Conservation (phyloP, 92 coral and sea anemone species). For the Anthopleura xanthogrammica region DNA sequence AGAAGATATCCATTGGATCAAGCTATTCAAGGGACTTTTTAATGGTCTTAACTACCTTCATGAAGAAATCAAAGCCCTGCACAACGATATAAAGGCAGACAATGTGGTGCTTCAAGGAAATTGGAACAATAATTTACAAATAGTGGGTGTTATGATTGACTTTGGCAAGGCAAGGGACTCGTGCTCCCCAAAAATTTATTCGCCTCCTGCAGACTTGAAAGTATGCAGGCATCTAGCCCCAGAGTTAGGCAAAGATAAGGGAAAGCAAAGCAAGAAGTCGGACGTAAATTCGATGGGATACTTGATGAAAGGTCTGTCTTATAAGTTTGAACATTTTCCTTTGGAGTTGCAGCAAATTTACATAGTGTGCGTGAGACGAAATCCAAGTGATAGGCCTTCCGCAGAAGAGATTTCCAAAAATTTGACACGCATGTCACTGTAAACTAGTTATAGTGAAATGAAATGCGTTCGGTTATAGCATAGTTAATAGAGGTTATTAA, state of each 20-base stretch:
- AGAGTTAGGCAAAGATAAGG: conserved; percentile 18
- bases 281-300: conserved; percentile 33
- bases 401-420: neutral
- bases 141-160: conserved; percentile 23
- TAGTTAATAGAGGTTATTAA: too few relatives aligned
- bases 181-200: conserved; percentile 24
- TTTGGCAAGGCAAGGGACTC: conserved; percentile 38
- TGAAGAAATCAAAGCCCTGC: conserved; percentile 23
- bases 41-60: conserved; percentile 20
- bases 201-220: conserved; percentile 3
- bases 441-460: too few relatives aligned
- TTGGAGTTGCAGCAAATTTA: neutral
- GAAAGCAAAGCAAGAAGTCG: conserved; percentile 32
- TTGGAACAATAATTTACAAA: conserved; percentile 6
- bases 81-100: conserved; percentile 38
- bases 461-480: too few relatives aligned
- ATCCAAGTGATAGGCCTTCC: conserved; percentile 15
- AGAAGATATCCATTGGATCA: conserved; percentile 11
- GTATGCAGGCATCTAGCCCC: conserved; percentile 29
- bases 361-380: conserved; percentile 15
- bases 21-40: conserved; percentile 13
- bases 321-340: conserved; percentile 16
- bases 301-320: conserved; percentile 8
- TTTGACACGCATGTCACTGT: too few relatives aligned
- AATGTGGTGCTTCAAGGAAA: conserved; percentile 35